Evolutionary conservation across 2,888 invertebrate species (phyloP).

Genomic region (Buathra laborator): DNA sequence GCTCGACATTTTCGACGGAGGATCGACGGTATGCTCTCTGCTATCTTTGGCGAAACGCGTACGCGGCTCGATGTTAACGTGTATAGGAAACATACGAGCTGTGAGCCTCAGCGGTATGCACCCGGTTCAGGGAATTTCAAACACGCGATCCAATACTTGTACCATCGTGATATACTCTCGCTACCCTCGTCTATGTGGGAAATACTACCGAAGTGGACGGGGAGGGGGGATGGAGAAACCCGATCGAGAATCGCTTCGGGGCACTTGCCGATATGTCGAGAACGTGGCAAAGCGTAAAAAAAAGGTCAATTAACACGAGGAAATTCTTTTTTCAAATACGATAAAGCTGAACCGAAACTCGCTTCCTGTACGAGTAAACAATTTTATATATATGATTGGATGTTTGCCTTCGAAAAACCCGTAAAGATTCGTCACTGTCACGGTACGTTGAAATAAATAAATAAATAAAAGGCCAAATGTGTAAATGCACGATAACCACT

Average conservation of each 20-base stretch:
- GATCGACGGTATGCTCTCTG: slow-evolving; percentile 3
- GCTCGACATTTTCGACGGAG: slow-evolving; percentile 8
- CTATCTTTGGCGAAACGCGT: slow-evolving; percentile 20
- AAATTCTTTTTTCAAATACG: neutral
- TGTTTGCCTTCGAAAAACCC: neutral
- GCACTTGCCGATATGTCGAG: neutral
- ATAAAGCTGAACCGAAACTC: neutral
- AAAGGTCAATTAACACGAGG: neutral
- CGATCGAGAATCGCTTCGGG: slow-evolving; percentile 7
- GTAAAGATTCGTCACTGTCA: neutral
- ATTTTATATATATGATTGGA: neutral
- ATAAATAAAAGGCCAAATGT: slow-evolving; percentile 1
- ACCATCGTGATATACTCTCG: slow-evolving; percentile 24
- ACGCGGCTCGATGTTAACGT: neutral
- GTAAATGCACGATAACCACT: no score
- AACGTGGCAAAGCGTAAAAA: neutral
- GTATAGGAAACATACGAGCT: neutral
- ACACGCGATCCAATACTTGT: slow-evolving; percentile 56
- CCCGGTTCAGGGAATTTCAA: slow-evolving; percentile 51
- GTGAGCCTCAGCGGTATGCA: slow-evolving; percentile 29
- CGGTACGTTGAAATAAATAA: neutral
- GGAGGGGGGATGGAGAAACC: neutral
- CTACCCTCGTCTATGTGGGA: neutral
- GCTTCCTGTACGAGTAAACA: neutral
- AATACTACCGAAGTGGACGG: neutral